A percentile compares a stretch with the other conserved stretches of the same genome.
phyloP scores from a whole-genome alignment of 2,888 invertebrate genomes.

The Drosophila paranaensis region DNA sequence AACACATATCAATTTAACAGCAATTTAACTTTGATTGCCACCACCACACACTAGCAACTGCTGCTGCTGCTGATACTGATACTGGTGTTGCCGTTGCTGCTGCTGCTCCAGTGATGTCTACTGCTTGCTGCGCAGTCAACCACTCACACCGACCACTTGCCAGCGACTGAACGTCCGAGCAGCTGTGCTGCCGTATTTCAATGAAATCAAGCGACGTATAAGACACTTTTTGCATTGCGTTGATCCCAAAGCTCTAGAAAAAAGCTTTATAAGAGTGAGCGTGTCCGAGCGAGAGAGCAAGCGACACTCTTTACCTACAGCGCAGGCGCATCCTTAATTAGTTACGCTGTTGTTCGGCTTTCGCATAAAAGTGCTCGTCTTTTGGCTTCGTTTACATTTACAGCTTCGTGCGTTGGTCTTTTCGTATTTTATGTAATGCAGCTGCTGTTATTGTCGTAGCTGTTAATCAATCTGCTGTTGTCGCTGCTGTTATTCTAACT shows the following conservation, averaged over 20 bases:
- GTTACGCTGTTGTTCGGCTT: conserved; percentile 15
- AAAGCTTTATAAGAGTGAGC: conserved; percentile 64
- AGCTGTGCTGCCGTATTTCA: conserved; percentile 84
- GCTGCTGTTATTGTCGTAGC: conserved; percentile 12
- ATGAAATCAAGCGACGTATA: conserved; percentile 74
- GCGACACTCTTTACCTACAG: conserved; percentile 3
- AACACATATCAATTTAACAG: conserved; percentile 50
- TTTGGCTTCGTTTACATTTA: conserved; percentile 6
- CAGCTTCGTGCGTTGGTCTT: not conserved
- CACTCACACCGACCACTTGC: conserved; percentile 83
- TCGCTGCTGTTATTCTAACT: conserved; percentile 15
- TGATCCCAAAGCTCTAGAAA: conserved; percentile 56
- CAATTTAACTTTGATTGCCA: conserved; percentile 57
- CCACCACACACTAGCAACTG: conserved; percentile 33
- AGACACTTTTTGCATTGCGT: conserved; percentile 51
- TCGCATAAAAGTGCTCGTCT: not conserved
- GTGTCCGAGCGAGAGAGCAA: conserved; percentile 2
- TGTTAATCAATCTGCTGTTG: conserved; percentile 6
- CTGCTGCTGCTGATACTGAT: conserved; percentile 17
- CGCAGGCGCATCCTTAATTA: conserved; percentile 76
- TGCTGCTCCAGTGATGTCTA: conserved; percentile 20
- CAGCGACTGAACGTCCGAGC: conserved; percentile 84
- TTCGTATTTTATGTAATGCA: conserved; percentile 38
- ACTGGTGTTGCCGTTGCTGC: conserved; percentile 11
- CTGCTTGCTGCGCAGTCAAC: conserved; percentile 41